Conservation (phyloP, 2,113 vertebrate species). For the Rafetus swinhoei region DNA sequence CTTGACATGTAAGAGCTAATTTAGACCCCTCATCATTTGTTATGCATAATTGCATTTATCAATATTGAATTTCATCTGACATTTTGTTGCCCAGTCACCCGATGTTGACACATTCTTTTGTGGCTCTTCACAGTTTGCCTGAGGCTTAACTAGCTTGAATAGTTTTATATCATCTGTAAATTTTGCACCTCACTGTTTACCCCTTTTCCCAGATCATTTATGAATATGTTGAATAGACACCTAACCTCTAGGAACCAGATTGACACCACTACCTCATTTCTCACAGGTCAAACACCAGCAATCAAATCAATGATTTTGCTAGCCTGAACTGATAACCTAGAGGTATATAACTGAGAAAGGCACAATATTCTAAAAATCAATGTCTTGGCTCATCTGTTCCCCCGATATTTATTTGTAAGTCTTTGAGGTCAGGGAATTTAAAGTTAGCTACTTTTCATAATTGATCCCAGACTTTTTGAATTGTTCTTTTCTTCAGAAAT, state of each 20-base stretch:
- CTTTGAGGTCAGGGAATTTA: background rate
- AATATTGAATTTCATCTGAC: no score
- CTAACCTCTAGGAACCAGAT: background rate
- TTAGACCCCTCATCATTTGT: no score
- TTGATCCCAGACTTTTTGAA: background rate
- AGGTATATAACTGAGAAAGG: background rate
- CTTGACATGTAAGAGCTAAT: no score
- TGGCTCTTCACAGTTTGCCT: no score
- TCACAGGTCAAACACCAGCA: background rate
- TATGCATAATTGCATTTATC: no score
- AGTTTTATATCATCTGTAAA: no score
- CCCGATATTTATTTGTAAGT: background rate
- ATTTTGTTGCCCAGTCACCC: no score
- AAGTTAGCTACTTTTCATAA: background rate
- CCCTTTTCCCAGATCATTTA: no score
- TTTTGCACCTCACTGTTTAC: no score
- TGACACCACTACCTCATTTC: background rate
- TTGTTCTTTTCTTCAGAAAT: background rate
- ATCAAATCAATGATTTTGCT: background rate
- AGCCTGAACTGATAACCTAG: background rate
- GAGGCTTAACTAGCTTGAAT: no score
- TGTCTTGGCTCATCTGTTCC: background rate
- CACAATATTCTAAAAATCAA: background rate
- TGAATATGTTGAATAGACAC: background rate
- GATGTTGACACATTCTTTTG: no score